Conservation (phyloP, 2,797 vertebrate genomes). For the Darevskia mixta region DNA sequence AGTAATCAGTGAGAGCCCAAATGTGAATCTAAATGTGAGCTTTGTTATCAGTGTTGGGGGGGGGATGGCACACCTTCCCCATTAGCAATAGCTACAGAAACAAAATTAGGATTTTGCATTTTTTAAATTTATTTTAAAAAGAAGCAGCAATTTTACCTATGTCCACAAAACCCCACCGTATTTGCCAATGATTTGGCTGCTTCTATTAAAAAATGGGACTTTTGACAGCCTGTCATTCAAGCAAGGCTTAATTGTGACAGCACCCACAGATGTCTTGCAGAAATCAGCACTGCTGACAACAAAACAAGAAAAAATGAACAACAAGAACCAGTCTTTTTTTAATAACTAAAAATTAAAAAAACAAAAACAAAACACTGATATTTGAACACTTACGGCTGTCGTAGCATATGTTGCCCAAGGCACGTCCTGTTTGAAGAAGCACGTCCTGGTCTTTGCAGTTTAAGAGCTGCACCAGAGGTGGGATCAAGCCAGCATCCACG, state of each 20-base stretch:
- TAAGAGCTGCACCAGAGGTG: conserved; percentile 93
- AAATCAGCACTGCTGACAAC: conserved; percentile 14
- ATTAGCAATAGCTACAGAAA: neutral
- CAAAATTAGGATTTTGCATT: neutral
- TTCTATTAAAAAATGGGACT: conserved; percentile 13
- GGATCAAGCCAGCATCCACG: conserved; percentile 94
- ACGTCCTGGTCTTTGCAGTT: conserved; percentile 95
- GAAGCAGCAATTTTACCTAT: neutral
- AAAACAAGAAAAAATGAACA: conserved; percentile 35
- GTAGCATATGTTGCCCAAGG: conserved; percentile 98
- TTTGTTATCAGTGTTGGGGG: neutral
- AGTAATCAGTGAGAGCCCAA: neutral
- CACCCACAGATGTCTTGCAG: conserved; percentile 7
- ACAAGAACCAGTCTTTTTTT: neutral
- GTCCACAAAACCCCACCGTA: neutral
- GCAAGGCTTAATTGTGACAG: conserved; percentile 22
- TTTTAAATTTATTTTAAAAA: neutral
- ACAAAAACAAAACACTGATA: conserved; percentile 1
- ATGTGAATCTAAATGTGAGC: neutral
- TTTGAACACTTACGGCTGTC: conserved; percentile 95
- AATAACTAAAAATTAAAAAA: neutral
- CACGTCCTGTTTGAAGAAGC: conserved; percentile 95
- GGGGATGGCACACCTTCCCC: neutral
- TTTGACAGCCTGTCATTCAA: conserved; percentile 47
- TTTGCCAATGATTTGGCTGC: conserved; percentile 19